Evolutionary conservation across 2,113 vertebrate genomes (phyloP), one percentile per base, ranked within the genome.

Genomic region (Strix aluco): DNA sequence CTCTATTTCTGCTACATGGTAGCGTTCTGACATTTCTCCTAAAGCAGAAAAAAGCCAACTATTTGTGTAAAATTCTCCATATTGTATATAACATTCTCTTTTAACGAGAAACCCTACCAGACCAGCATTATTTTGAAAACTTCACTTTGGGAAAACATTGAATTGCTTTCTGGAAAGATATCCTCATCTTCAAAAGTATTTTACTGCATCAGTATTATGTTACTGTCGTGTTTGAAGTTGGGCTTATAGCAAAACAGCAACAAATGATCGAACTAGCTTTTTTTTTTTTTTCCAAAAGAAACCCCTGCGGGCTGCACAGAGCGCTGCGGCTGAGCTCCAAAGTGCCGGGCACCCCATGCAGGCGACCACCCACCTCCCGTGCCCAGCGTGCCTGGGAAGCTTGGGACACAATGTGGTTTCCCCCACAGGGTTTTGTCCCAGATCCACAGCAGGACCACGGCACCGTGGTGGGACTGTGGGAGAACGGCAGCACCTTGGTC

Each of bases 1-100:
- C 12, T 3, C 46, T 3, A 16, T 62, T 63, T 67, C 74, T 57
- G 16, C 21, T 2, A 4, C 0, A 0, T 0, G 0, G 15, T 7
- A 36, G 5, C 0, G 1, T 9, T 25, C 62, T 49, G 66, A 27
- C 29, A 17, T 26, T 22, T 36, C 65, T 85, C n/a, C 91, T 51
- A 4, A 36, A 70, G 59, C 42, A 73, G 46, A 49, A 46, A n/a
- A n/a, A 79, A 74, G n/a, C 6, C 42, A 91, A 92, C 38, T 55
- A 63, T 46, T 74, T 62, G 22, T 55, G 40, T 38, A 36, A 79
- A 79, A 58, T 15, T 67, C 44, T 34, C 10, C 30, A 11, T 15
- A 22, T 30, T 69, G 15, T 47, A 25, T 40, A 15, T 36, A 65
- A 75, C 18, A 47, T 30, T 27, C 21, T 13, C 11, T 34, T 26